Evolutionary conservation across 2,113 vertebrate species (phyloP).

Genomic region (Pituophis catenifer): DNA sequence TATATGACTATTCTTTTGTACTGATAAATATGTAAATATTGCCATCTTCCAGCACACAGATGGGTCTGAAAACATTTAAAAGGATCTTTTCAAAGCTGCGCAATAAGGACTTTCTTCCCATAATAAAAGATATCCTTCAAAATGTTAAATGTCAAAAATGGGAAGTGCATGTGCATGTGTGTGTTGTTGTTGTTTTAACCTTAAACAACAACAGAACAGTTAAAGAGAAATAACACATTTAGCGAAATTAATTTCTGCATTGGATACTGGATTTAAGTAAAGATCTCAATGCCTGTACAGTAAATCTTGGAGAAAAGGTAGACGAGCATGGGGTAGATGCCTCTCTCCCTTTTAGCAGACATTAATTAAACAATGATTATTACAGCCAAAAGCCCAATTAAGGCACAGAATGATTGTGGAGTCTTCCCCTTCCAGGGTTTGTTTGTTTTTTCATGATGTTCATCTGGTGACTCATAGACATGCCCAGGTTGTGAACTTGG

Average conservation of each 20-base stretch:
- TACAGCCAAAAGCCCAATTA: background rate
- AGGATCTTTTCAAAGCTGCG: background rate
- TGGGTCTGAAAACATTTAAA: background rate
- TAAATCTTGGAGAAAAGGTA: background rate
- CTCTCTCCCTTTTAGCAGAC: background rate
- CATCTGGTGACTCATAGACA: background rate
- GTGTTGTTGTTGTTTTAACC: no score
- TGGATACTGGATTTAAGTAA: background rate
- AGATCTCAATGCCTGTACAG: background rate
- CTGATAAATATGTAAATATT: background rate
- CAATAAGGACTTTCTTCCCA: background rate
- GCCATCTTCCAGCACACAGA: background rate
- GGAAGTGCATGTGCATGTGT: background rate
- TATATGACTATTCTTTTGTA: background rate
- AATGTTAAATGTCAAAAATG: background rate
- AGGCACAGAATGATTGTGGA: background rate
- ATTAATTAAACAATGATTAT: background rate
- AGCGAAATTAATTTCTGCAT: background rate
- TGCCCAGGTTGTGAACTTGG: background rate
- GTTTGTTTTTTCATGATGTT: background rate
- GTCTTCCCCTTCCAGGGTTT: background rate
- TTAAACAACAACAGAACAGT: background rate
- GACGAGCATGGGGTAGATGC: background rate
- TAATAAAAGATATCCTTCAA: background rate
- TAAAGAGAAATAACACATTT: background rate